phyloP scores from a whole-genome alignment of 1,140 invertebrate genomes.

The Monochamus saltuarius region DNA sequence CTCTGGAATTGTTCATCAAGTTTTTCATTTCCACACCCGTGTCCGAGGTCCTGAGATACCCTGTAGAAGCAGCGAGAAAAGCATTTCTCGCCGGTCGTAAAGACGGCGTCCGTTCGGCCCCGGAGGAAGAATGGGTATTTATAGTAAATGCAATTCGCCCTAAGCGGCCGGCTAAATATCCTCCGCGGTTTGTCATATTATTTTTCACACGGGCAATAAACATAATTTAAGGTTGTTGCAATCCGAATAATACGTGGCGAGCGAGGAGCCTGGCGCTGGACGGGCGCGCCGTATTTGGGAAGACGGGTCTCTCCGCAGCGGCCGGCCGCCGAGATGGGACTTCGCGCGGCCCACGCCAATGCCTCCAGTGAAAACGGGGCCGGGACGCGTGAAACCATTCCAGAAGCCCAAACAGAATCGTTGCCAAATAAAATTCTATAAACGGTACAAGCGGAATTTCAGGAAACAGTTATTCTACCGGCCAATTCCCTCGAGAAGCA shows the following conservation, averaged over 20 bases:
- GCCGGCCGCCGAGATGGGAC: constrained; percentile 30
- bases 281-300: constrained; percentile 36
- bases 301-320: constrained; percentile 30
- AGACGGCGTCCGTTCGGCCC: constrained; percentile 6
- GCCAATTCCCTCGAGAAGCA: no score
- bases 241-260: constrained; percentile 5
- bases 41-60: background rate
- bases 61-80: background rate
- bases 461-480: no score
- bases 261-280: constrained; percentile 36
- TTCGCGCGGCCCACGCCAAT: constrained; percentile 27
- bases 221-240: constrained; percentile 43
- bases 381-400: no score
- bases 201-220: constrained; percentile 38
- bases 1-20: no score
- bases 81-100: background rate
- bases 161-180: constrained; percentile 17
- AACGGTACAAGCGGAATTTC: no score
- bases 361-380: constrained; percentile 13
- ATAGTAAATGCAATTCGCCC: constrained; percentile 20
- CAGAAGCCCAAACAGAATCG: background rate
- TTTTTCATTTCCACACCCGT: no score
- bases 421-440: no score
- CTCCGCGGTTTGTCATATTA: constrained; percentile 20
- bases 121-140: background rate